Base-by-base conservation (phyloP, 2,113 vertebrate genomes). In the Uropsilus gracilis region DNA sequence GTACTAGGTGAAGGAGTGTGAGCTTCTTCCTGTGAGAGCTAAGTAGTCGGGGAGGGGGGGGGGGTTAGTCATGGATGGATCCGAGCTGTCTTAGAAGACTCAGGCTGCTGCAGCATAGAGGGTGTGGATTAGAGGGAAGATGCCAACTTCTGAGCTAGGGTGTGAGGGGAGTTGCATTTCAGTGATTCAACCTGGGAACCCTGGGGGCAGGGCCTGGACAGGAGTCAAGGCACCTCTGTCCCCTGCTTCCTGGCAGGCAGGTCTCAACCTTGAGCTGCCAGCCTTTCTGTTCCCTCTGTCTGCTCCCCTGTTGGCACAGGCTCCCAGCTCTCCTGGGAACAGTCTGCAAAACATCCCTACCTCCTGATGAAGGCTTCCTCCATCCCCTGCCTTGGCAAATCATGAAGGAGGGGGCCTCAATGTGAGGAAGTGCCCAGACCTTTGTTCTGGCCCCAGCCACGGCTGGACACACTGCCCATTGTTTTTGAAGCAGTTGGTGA, bases 341-440 rank as follows among this genome's bases (percentile, higher is more conserved):
- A 80, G 84, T 92, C 96, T 97, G 95, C 53, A 96, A 97, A 98
- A 98, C 97, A 98, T 97, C 97, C 96, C 94, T 97, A 63, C 87
- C 97, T 97, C 98, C 96, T 94, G 95, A 91, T 50, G 96, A 97
- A 91, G 97, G 94, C 93, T 98, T 98, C 98, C 97, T 97, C 97
- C 78, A 69, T 95, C 96, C 86, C 97, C 97, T 93, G 97, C 97
- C 95, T 96, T 98, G 98, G 98, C 98, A 98, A 93, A 88, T 97
- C 97, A 96, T 97, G 96, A 98, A 98, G 98, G 97, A 95, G 97
- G 97, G 34, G 97, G 95, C 94, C 89, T 98, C 97, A 98, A 97
- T 95, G 44, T 1, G 88, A 98, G 98, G 97, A 98, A 98, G 97
- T 97, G 93, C 98, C 98, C 96, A 95, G 94, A 81, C 72, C 97